Base-by-base conservation (phyloP, 2,113 vertebrate genomes). In the Chrysemys picta region DNA sequence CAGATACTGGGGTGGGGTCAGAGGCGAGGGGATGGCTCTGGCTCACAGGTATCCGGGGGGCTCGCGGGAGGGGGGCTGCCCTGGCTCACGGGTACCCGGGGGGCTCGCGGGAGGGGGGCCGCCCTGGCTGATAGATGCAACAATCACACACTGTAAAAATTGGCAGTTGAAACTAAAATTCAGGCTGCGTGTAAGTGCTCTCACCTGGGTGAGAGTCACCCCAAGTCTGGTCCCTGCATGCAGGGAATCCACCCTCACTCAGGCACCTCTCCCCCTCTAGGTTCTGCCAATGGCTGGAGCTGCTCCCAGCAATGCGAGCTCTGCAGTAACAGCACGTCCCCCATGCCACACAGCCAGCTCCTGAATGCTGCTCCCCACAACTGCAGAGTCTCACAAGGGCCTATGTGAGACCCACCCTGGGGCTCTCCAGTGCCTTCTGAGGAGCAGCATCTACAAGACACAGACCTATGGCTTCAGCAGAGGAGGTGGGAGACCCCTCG, bases 241-340 rank as follows among this genome's bases (percentile, higher is more conserved):
- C 25, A 29, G 57, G 57, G 57, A 13, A 31, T 29, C 27, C 57
- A 27, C 27, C 57, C 57, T 31, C 57, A 11, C 57, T 31, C 27
- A 6, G 56, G 12, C 27, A 12, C 0, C 3, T 42, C 79, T 3
- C 19, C 10, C 38, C 35, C 22, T 0, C 0, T 47, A 0, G 80
- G 14, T 17, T 2, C 27, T 1, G 17, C 1, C 0, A 0, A 3
- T 42, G 38, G n/a, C 49, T 42, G 84, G 53, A 47, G 57, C 56
- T 0, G 12, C 3, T 31, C 17, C 13, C 0, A 35, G 79, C 59
- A 19, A n/a, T 78, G 14, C 5, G 19, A 56, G n/a, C 82, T 72
- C 79, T 76, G 86, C 89, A 83, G 52, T 35, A 53, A n/a, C 49
- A 1, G 0, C 1, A 0, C 1, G 47, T 57, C 24, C 42, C 52